These are phyloP conservation scores for Virgularia gustaviana DNA, from an alignment of 92 coral and sea anemone genomes.

Conservation along the genomic window DNA sequence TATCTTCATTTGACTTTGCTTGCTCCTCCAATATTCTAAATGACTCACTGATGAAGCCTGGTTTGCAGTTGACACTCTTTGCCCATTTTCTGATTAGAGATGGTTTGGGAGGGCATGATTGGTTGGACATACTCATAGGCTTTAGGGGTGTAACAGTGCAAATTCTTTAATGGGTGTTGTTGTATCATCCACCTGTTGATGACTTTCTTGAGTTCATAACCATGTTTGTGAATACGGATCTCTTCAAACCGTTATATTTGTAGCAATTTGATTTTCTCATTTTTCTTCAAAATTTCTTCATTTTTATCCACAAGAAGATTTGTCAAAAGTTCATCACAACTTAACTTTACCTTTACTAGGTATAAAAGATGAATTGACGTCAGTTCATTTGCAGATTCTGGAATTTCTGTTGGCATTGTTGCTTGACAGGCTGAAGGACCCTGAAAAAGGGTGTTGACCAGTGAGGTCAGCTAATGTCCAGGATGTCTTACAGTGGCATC, in stretches of 20 bases:
- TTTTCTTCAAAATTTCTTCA: neutral
- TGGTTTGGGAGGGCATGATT: constrained; percentile 3
- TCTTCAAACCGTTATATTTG: constrained; percentile 3
- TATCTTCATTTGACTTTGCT: neutral
- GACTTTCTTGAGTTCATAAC: neutral
- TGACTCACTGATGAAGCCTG: constrained; percentile 8
- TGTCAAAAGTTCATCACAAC: neutral
- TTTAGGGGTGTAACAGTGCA: constrained; percentile 11
- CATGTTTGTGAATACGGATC: neutral
- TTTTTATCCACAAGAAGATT: neutral
- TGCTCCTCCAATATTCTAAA: neutral
- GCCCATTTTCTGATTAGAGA: constrained; percentile 11
- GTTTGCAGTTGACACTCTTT: neutral
- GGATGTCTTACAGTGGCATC: neutral
- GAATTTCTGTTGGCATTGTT: neutral
- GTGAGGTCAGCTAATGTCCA: neutral
- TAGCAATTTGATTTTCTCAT: neutral
- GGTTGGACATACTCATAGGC: neutral
- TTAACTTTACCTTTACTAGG: neutral
- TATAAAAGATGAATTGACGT: neutral
- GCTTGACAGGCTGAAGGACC: neutral
- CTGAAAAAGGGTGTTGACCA: neutral
- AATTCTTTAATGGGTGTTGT: neutral
- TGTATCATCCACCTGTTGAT: constrained; percentile 21
- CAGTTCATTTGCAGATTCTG: neutral